Percentiles rank a stretch among this genome's conserved stretches.
Evolutionary conservation across 1,140 invertebrate genomes (phyloP).

Genomic region (Branchinecta lynchi): DNA sequence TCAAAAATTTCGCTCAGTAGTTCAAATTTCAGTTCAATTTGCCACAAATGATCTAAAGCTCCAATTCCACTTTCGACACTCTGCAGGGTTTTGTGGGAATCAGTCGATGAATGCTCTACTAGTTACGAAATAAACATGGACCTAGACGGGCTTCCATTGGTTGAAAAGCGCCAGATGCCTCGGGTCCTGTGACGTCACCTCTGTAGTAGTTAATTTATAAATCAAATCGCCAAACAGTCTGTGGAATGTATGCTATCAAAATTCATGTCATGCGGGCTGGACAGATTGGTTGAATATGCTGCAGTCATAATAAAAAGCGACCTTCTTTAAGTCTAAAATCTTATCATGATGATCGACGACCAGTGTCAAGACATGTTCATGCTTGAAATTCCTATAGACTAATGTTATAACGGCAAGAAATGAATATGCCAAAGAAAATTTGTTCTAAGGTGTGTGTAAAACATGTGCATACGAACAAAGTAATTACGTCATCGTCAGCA

Average conservation of each 20-base stretch:
- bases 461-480: too few relatives aligned
- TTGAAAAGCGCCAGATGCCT: not conserved
- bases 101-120: not conserved
- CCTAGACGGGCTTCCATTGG: not conserved
- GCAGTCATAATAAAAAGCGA: too few relatives aligned
- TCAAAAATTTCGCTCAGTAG: conserved; percentile 4
- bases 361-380: too few relatives aligned
- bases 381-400: too few relatives aligned
- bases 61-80: not conserved
- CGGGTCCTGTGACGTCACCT: not conserved
- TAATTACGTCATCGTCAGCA: too few relatives aligned
- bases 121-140: conserved; percentile 7
- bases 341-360: too few relatives aligned
- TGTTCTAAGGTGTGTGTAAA: too few relatives aligned
- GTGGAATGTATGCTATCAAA: conserved; percentile 2
- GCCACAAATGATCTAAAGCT: not conserved
- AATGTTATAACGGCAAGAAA: too few relatives aligned
- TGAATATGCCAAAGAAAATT: too few relatives aligned
- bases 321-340: too few relatives aligned
- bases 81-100: conserved; percentile 10
- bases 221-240: not conserved
- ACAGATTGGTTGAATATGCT: conserved; percentile 2
- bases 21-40: not conserved
- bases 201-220: not conserved
- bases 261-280: not conserved